Conservation (phyloP, 2,888 invertebrate genomes). For the Pedicia rivosa region DNA sequence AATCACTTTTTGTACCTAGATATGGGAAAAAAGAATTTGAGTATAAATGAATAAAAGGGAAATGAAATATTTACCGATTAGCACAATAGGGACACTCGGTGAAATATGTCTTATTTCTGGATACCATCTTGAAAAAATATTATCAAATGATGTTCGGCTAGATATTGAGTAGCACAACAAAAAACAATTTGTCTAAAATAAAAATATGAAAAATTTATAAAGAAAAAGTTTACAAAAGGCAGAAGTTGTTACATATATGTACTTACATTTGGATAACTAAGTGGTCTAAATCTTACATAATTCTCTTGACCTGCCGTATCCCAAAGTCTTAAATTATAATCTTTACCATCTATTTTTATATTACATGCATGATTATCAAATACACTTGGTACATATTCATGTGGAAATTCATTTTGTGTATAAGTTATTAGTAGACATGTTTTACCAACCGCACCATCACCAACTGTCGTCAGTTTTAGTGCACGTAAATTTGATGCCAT, state of each 20-base stretch:
- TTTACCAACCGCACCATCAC: conserved; percentile 85
- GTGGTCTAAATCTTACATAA: conserved; percentile 72
- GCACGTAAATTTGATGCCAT: too few species aligned
- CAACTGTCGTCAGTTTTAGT: conserved; percentile 78
- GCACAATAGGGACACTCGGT: conserved; percentile 60
- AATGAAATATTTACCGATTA: too few species aligned
- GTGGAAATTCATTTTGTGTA: conserved; percentile 69
- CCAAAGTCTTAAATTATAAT: conserved; percentile 72
- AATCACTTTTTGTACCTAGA: conserved; percentile 67
- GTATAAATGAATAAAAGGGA: too few species aligned
- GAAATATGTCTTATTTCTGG: conserved; percentile 72
- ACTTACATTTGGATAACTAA: conserved; percentile 75
- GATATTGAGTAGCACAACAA: conserved; percentile 73
- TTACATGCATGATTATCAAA: conserved; percentile 79
- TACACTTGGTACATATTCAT: conserved; percentile 82
- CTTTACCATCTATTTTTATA: conserved; percentile 62
- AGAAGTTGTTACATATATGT: too few species aligned
- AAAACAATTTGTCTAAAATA: conserved; percentile 75
- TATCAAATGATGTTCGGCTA: conserved; percentile 63
- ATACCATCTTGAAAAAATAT: conserved; percentile 71
- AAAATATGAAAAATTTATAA: too few species aligned
- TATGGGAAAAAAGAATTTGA: too few species aligned
- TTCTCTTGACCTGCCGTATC: conserved; percentile 83
- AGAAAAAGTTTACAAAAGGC: too few species aligned
- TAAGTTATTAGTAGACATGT: conserved; percentile 80